A percentile compares a stretch with the other conserved stretches of the same genome.
Conservation (phyloP, 2,797 vertebrate genomes). For the Falco peregrinus region DNA sequence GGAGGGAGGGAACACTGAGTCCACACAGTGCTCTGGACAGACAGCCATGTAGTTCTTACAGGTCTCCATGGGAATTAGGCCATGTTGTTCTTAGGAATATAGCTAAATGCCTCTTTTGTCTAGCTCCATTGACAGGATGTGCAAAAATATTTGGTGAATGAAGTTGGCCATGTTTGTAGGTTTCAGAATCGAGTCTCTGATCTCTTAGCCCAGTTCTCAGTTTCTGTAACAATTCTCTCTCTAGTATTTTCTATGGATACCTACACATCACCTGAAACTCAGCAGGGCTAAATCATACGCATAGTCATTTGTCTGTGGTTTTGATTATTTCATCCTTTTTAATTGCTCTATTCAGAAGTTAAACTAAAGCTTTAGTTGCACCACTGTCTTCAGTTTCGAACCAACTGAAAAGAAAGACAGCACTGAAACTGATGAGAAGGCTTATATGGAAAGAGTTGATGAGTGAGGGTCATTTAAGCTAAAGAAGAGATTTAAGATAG, state of each 20-base stretch:
- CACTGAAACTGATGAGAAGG: background rate
- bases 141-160: background rate
- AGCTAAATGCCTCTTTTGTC: background rate
- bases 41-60: background rate
- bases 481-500: background rate
- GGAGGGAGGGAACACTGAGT: background rate
- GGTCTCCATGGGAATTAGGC: background rate
- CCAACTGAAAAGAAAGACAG: background rate
- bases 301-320: background rate
- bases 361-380: background rate
- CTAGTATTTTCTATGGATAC: background rate
- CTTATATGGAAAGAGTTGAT: background rate
- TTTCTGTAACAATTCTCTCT: background rate
- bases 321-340: background rate
- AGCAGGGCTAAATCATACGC: background rate
- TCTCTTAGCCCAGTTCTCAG: background rate
- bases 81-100: background rate
- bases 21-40: background rate
- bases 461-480: background rate
- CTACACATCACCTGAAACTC: background rate
- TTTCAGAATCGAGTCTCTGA: background rate
- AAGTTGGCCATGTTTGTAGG: background rate
- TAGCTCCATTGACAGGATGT: background rate
- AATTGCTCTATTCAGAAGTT: background rate
- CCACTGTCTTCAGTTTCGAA: background rate